Conservation (phyloP, 1,140 invertebrate species). For the Spodoptera frugiperda region DNA sequence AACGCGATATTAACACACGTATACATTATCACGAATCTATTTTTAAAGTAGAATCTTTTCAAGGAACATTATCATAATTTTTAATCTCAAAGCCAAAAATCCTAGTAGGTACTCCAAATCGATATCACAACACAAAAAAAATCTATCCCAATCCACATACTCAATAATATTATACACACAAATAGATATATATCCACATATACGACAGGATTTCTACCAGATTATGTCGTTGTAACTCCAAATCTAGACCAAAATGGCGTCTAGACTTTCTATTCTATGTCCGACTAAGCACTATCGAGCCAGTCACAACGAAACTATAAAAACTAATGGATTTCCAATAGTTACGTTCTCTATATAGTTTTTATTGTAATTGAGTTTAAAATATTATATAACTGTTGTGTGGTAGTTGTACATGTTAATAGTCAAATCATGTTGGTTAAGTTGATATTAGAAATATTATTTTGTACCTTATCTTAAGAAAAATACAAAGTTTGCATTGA, state of each 20-base stretch:
- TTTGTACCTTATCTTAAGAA: too few relatives aligned
- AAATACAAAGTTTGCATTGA: too few relatives aligned
- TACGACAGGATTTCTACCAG: background rate
- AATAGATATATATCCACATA: background rate
- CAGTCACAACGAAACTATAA: background rate
- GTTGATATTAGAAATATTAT: too few relatives aligned
- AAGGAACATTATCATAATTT: too few relatives aligned
- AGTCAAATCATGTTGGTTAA: too few relatives aligned
- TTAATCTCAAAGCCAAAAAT: too few relatives aligned
- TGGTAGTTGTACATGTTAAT: background rate
- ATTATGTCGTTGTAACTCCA: background rate
- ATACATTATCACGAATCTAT: too few relatives aligned
- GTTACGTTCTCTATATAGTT: background rate
- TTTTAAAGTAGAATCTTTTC: too few relatives aligned
- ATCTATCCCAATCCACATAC: too few relatives aligned
- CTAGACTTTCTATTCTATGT: slow-evolving; percentile 18
- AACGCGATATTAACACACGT: too few relatives aligned
- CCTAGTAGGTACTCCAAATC: too few relatives aligned
- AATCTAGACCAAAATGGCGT: background rate
- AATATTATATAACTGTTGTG: background rate
- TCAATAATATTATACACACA: background rate
- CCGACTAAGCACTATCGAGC: slow-evolving; percentile 13
- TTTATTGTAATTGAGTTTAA: background rate
- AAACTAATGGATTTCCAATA: slow-evolving; percentile 31
- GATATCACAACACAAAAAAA: too few relatives aligned